Percentiles rank a stretch among this genome's conserved stretches.
phyloP scores from a whole-genome alignment of 2,113 vertebrate genomes.

The Artemisiospiza belli region DNA sequence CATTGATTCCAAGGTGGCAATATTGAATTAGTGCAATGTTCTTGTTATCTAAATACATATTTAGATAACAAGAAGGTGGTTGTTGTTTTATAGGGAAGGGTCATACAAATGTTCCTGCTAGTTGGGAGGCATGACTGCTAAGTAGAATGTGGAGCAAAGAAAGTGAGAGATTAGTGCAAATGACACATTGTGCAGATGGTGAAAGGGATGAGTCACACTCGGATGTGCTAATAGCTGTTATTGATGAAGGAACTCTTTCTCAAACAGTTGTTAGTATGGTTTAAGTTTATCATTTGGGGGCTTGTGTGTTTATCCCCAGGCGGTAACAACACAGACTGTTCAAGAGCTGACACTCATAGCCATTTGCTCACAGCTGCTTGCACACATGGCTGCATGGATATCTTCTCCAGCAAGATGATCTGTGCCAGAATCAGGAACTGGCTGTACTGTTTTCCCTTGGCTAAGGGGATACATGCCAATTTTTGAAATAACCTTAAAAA shows the following conservation, averaged over 20 bases:
- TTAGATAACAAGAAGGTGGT: not conserved
- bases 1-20: not conserved
- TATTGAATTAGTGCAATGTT: not conserved
- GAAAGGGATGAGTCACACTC: not conserved
- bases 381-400: not conserved
- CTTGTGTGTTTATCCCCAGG: conserved; percentile 2
- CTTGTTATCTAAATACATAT: not conserved
- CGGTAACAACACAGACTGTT: conserved; percentile 24
- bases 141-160: not conserved
- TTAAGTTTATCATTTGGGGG: not conserved
- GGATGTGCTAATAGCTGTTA: not conserved
- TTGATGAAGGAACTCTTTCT: not conserved
- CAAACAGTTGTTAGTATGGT: conserved; percentile 8
- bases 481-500: not conserved
- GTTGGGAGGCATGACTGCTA: not conserved
- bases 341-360: not conserved
- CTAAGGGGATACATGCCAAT: not conserved
- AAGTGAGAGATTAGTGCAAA: not conserved
- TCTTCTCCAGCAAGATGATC: not conserved
- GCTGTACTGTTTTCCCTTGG: not conserved
- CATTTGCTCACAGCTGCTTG: not conserved
- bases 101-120: not conserved
- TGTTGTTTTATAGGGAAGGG: not conserved
- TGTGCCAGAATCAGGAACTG: not conserved
- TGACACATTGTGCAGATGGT: not conserved